Evolutionary conservation across 2,888 invertebrate species (phyloP).

Genomic region (Strigamia crassipes): DNA sequence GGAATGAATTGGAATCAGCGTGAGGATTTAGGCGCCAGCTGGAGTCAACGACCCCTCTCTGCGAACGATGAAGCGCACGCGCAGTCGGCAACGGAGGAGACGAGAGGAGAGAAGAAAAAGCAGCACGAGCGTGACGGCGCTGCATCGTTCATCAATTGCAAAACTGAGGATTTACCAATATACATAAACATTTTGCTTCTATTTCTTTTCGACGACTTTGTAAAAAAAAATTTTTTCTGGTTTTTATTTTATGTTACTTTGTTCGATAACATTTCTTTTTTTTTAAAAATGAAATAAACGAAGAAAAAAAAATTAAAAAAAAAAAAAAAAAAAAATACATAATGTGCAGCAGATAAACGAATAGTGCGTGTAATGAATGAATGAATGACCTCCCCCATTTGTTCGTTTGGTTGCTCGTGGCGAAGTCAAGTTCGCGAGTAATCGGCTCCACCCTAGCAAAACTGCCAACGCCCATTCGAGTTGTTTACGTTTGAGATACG

Average conservation of each 20-base stretch:
- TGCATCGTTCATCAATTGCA: not conserved
- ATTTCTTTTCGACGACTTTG: not conserved
- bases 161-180: no score
- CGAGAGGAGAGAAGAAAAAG: no score
- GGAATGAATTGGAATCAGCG: not conserved
- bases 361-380: not conserved
- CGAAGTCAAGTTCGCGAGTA: not conserved
- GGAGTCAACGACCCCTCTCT: constrained; percentile 16
- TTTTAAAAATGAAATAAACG: no score
- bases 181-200: no score
- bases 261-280: no score
- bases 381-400: not conserved
- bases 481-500: not conserved
- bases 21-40: not conserved
- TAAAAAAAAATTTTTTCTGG: not conserved
- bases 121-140: no score
- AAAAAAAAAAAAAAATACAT: no score
- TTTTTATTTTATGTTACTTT: no score
- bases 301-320: no score
- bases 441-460: not conserved
- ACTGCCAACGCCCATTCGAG: not conserved
- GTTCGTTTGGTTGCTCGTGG: not conserved
- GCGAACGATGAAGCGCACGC: not conserved
- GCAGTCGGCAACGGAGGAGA: no score
- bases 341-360: not conserved